phyloP scores from a whole-genome alignment of 2,888 invertebrate genomes.

The Eledona agricola region DNA sequence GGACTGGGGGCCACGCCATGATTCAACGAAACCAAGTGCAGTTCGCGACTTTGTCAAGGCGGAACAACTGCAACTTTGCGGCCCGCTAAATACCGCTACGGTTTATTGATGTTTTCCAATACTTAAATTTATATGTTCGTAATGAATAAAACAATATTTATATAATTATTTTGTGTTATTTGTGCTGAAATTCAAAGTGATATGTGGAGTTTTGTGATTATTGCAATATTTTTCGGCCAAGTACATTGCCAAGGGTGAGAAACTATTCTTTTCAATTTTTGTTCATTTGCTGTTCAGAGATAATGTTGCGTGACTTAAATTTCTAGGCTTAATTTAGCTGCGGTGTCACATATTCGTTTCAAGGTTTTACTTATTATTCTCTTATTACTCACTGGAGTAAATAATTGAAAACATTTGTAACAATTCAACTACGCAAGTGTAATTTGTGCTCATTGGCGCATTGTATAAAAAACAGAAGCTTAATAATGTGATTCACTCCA shows the following conservation, averaged over 20 bases:
- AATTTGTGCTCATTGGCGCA: too few species aligned
- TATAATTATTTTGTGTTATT: constrained; percentile 2
- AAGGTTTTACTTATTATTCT: constrained; percentile 20
- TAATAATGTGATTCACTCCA: too few species aligned
- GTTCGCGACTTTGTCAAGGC: constrained; percentile 15
- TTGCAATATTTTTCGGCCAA: constrained; percentile 7
- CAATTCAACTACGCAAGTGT: too few species aligned
- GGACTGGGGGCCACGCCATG: constrained; percentile 24
- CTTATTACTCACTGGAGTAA: too few species aligned
- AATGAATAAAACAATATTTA: neutral
- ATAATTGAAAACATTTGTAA: too few species aligned
- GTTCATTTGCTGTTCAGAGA: constrained; percentile 1
- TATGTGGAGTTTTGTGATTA: constrained; percentile 24
- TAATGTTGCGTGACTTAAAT: neutral
- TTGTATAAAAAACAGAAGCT: too few species aligned
- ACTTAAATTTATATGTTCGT: neutral
- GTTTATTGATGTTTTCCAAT: neutral
- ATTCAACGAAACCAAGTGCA: constrained; percentile 26
- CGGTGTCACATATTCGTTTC: constrained; percentile 13
- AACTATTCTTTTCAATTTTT: neutral
- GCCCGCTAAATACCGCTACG: too few species aligned
- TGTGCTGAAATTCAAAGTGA: constrained; percentile 3
- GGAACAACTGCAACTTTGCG: constrained; percentile 13
- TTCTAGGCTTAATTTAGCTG: constrained; percentile 2
- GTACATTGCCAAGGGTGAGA: constrained; percentile 29